phyloP scores from a whole-genome alignment of 2,113 vertebrate species.

The Elaphurus davidianus region DNA sequence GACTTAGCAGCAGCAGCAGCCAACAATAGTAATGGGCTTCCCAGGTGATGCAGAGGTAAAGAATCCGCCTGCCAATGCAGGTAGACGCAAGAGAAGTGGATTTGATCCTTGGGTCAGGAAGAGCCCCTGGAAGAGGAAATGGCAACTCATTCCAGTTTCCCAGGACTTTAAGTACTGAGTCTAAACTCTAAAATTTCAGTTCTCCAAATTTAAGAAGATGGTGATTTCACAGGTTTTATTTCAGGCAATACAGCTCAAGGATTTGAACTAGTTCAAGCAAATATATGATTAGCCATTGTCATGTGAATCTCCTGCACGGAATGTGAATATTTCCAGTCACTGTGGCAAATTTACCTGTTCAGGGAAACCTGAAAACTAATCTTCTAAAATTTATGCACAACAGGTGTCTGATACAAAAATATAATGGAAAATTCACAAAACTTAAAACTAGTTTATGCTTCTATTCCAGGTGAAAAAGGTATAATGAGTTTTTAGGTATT shows the following conservation, averaged over 20 bases:
- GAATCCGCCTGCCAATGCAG: background rate
- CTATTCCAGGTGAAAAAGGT: background rate
- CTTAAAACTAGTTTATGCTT: background rate
- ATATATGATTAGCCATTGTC: background rate
- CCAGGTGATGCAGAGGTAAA: background rate
- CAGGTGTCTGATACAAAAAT: background rate
- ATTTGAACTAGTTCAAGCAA: constrained; percentile 35
- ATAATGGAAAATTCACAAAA: background rate
- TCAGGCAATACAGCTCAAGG: background rate
- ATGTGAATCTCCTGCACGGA: background rate
- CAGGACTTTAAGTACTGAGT: background rate
- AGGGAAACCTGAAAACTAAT: constrained; percentile 7
- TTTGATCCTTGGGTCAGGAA: background rate
- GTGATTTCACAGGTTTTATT: background rate
- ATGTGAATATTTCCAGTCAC: background rate
- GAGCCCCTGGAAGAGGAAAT: background rate
- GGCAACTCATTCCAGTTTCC: background rate
- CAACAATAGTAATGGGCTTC: background rate
- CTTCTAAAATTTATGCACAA: constrained; percentile 24
- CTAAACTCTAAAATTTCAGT: background rate
- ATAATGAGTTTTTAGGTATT: background rate
- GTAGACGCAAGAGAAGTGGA: background rate
- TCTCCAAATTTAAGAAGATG: background rate
- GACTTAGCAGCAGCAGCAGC: no score
- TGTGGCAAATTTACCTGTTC: background rate